Percentiles rank a stretch among this genome's conserved stretches.
Evolutionary conservation across 1,140 invertebrate species (phyloP).

Genomic region (Vanessa tameamea): DNA sequence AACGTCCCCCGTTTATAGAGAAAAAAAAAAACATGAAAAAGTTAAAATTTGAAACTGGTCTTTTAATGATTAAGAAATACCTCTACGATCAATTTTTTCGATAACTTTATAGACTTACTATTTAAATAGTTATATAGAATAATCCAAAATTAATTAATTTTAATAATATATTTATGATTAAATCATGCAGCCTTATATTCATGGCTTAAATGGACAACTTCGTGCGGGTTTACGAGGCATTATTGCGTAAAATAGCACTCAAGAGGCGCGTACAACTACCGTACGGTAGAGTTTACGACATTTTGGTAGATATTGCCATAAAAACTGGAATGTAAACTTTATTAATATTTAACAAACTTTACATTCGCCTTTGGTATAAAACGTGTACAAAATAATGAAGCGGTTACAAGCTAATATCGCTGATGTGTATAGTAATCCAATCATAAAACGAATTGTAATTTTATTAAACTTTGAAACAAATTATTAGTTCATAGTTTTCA

Average conservation of each 20-base stretch:
- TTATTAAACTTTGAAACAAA: no score
- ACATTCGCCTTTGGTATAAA: neutral
- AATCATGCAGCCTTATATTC: neutral
- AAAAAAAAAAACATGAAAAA: no score
- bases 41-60: no score
- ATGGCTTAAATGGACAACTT: neutral
- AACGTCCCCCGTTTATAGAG: no score
- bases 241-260: conserved; percentile 7
- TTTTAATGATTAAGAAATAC: no score
- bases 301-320: conserved; percentile 1
- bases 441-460: no score
- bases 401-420: neutral
- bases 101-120: no score
- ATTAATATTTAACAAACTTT: conserved; percentile 3
- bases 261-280: conserved; percentile 1
- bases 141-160: no score
- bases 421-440: no score
- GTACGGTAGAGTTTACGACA: conserved; percentile 6
- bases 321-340: conserved; percentile 5
- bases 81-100: no score
- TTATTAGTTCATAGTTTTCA: no score
- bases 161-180: neutral
- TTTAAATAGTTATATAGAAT: no score
- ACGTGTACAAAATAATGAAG: neutral
- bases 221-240: conserved; percentile 3